Evolutionary conservation across 2,113 vertebrate genomes (phyloP).

Genomic region (Oxyura jamaicensis): DNA sequence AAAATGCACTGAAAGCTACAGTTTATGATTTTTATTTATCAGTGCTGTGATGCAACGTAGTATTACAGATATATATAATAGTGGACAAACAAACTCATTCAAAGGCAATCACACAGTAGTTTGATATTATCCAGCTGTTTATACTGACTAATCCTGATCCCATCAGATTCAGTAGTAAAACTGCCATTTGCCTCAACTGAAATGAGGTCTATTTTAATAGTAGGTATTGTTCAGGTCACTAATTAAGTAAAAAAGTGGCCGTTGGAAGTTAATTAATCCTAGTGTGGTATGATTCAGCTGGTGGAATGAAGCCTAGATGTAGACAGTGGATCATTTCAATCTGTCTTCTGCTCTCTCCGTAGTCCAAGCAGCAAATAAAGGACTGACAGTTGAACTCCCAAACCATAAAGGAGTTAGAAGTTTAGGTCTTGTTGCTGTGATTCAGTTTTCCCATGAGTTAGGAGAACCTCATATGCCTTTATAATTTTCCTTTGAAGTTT

Average conservation of each 20-base stretch:
- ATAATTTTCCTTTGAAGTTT: neutral
- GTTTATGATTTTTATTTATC: neutral
- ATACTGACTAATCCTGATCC: neutral
- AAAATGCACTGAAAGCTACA: neutral
- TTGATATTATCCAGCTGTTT: neutral
- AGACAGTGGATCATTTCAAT: neutral
- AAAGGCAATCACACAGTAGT: neutral
- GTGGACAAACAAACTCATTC: neutral
- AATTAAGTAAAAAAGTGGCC: neutral
- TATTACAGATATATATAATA: neutral
- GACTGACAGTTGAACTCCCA: neutral
- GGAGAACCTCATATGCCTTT: neutral
- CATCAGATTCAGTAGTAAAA: neutral
- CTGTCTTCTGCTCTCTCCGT: neutral
- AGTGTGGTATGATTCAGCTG: neutral
- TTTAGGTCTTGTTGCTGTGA: neutral
- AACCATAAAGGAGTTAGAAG: neutral
- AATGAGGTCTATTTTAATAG: neutral
- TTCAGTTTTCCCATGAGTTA: neutral
- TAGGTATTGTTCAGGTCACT: neutral
- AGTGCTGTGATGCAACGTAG: neutral
- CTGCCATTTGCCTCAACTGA: neutral
- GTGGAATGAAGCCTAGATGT: neutral
- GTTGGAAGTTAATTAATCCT: neutral
- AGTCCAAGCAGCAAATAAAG: neutral